phyloP scores from a whole-genome alignment of 2,113 vertebrate genomes.

The Misgurnus anguillicaudatus region DNA sequence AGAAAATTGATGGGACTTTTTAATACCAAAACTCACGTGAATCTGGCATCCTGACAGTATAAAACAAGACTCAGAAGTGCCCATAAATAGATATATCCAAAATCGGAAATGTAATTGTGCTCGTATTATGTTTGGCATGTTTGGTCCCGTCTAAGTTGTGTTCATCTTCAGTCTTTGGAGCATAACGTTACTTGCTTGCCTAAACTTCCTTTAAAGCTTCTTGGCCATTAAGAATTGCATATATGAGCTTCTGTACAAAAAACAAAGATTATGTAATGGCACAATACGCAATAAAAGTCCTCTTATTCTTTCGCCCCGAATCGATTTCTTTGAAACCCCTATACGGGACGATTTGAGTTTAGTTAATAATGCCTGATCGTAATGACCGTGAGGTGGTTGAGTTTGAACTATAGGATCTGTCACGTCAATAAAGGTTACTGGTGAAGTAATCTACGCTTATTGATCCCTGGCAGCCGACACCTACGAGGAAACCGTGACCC shows the following conservation, averaged over 20 bases:
- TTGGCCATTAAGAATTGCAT: slow-evolving; percentile 53
- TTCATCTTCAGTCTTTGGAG: slow-evolving; percentile 36
- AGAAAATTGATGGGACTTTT: neutral
- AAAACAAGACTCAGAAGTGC: slow-evolving; percentile 9
- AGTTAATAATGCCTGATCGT: neutral
- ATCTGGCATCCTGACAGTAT: slow-evolving; percentile 10
- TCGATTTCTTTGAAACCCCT: neutral
- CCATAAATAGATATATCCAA: neutral
- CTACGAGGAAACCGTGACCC: neutral
- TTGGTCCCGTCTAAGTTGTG: slow-evolving; percentile 47
- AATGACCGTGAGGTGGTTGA: neutral
- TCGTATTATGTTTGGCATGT: slow-evolving; percentile 46
- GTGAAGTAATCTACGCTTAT: slow-evolving; percentile 5
- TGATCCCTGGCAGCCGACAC: neutral
- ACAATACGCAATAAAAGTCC: neutral
- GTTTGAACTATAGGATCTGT: neutral
- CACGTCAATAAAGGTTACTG: neutral
- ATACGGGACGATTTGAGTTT: neutral
- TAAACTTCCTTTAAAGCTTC: neutral
- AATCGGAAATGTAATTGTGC: slow-evolving; percentile 23
- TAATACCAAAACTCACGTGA: neutral
- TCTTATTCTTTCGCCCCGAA: too few relatives aligned
- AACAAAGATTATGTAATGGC: slow-evolving; percentile 35
- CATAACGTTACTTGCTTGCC: slow-evolving; percentile 40
- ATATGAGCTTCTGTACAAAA: slow-evolving; percentile 50